A percentile compares a stretch with the other conserved stretches of the same genome.
phyloP scores from a whole-genome alignment of 2,797 vertebrate genomes.

The Kryptolebias ocellatus region DNA sequence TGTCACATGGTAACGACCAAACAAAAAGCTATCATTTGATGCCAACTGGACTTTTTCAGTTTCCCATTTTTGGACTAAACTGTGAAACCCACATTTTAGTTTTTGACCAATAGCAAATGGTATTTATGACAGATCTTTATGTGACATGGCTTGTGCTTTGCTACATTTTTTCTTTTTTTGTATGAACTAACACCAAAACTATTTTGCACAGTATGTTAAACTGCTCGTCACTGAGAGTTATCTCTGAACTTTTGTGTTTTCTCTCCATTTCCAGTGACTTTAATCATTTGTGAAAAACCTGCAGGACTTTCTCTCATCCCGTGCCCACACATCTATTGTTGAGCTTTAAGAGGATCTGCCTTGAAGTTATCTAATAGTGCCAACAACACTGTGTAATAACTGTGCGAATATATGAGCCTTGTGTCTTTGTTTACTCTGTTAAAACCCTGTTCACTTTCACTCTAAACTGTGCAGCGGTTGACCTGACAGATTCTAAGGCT shows the following conservation, averaged over 20 bases:
- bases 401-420: constrained; percentile 28
- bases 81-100: too few relatives aligned
- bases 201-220: neutral
- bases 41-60: too few relatives aligned
- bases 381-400: constrained; percentile 13
- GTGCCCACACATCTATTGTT: neutral
- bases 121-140: too few relatives aligned
- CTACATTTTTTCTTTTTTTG: neutral
- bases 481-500: constrained; percentile 36
- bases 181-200: neutral
- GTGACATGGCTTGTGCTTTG: neutral
- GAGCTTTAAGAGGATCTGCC: neutral
- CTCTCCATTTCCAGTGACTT: neutral
- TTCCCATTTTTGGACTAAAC: too few relatives aligned
- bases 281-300: neutral
- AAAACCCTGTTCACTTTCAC: constrained; percentile 13
- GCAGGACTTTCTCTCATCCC: neutral
- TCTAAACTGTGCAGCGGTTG: constrained; percentile 37
- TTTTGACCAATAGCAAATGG: too few relatives aligned
- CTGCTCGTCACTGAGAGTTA: neutral
- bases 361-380: neutral
- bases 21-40: too few relatives aligned
- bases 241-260: neutral
- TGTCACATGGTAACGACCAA: too few relatives aligned
- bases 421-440: constrained; percentile 25